A percentile compares a stretch with the other conserved stretches of the same genome.
These are phyloP conservation scores for Intellagama lesueurii DNA, from an alignment of 2,797 vertebrate genomes.

Conservation along the genomic window DNA sequence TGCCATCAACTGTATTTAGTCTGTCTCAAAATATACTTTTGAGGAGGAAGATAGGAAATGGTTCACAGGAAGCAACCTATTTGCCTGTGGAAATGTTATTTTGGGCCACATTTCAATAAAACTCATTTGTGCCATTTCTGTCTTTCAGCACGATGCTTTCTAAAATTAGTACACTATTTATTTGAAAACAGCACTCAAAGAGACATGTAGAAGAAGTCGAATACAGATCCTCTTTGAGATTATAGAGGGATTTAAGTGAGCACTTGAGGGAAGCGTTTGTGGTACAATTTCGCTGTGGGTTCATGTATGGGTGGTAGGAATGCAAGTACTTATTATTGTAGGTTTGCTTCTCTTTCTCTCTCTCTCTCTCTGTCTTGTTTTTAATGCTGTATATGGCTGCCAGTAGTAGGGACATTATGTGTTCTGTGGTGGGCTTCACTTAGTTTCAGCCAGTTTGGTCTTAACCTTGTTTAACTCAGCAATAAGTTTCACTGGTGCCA, in stretches of 20 bases:
- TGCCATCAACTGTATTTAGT: constrained; percentile 42
- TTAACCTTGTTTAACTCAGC: not conserved
- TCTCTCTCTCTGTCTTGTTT: not conserved
- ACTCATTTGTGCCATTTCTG: constrained; percentile 28
- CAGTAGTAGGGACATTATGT: not conserved
- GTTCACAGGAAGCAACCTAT: constrained; percentile 36
- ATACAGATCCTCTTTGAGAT: constrained; percentile 36
- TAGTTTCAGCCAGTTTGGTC: not conserved
- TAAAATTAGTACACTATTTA: constrained; percentile 22
- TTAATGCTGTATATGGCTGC: not conserved
- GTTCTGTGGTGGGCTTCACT: not conserved
- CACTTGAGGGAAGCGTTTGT: constrained; percentile 6
- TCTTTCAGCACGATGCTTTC: not conserved
- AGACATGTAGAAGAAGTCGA: constrained; percentile 9
- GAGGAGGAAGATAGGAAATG: constrained; percentile 32
- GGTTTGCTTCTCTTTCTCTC: not conserved
- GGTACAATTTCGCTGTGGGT: constrained; percentile 27
- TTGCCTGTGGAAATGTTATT: constrained; percentile 41
- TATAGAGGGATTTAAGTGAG: constrained; percentile 26
- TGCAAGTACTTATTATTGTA: constrained; percentile 31
- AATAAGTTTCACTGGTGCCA: not conserved
- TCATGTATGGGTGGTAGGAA: constrained; percentile 13
- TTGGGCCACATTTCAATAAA: constrained; percentile 5
- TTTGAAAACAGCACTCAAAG: constrained; percentile 30
- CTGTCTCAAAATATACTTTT: constrained; percentile 43